Percentiles rank a stretch among this genome's conserved stretches.
phyloP scores from a whole-genome alignment of 2,113 vertebrate genomes.

The Epinephelus cyanopodus region DNA sequence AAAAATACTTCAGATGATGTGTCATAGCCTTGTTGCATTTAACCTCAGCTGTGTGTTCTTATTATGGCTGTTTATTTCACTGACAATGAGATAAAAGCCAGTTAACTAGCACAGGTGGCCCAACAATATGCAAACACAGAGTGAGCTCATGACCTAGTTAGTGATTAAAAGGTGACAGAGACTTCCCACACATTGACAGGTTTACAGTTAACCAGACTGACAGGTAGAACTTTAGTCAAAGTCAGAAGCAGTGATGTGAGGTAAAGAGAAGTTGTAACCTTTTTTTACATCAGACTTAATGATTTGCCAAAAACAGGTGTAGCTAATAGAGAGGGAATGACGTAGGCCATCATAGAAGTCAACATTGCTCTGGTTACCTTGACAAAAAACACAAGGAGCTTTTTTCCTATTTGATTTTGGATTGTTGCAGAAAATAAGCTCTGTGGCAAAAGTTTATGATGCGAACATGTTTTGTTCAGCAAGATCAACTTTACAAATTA shows the following conservation, averaged over 20 bases:
- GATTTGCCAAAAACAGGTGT: neutral
- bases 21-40: neutral
- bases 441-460: too few relatives aligned
- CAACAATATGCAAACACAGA: conserved; percentile 17
- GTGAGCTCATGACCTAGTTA: conserved; percentile 11
- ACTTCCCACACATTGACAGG: conserved; percentile 26
- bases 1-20: conserved; percentile 14
- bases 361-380: too few relatives aligned
- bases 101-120: neutral
- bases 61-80: neutral
- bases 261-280: neutral
- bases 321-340: too few relatives aligned
- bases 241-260: neutral
- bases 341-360: too few relatives aligned
- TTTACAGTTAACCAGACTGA: conserved; percentile 32
- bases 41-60: neutral
- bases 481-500: too few relatives aligned
- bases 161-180: neutral
- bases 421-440: too few relatives aligned
- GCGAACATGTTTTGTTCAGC: too few relatives aligned
- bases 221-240: neutral
- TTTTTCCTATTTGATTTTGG: too few relatives aligned
- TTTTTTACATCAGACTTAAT: too few relatives aligned
- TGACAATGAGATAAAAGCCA: neutral
- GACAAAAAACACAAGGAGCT: too few relatives aligned